Base-by-base conservation (phyloP, 2,797 vertebrate species). In the Borostomias antarcticus region DNA sequence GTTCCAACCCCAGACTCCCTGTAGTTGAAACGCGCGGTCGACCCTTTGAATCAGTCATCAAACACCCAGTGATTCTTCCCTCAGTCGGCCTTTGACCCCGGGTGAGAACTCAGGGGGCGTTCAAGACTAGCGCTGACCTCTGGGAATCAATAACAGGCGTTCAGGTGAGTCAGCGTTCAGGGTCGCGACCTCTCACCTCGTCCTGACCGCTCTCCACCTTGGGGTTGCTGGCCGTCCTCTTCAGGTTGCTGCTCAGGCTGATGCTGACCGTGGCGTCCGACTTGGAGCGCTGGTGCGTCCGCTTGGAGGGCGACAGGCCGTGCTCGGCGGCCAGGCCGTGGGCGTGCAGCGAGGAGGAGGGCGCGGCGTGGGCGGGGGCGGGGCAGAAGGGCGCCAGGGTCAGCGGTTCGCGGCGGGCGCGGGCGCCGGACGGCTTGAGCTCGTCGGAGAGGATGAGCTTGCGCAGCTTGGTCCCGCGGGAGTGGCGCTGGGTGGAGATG, bases 261-360 rank as follows among this genome's bases (percentile, higher is more conserved):
- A 98, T 91, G 87, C 94, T 94, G 63, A 89, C 94, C 0, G 97
- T 96, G 66, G 97, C 97, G 0, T 99, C 97, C 0, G 97, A 98
- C 76, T 99, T 99, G 74, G 97, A 99, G 73, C 97, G 92, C 88
- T 99, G 97, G 80, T 99, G 97, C 45, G 97, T 99, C 80, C 97
- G 89, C 83, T 97, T 96, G 75, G 96, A 95, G 0, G 97, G 96
- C 0, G 96, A 98, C 17, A 96, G 83, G 48, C 92, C 82, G 25
- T 80, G 89, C 7, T 98, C 96, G 0, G 81, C 78, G 0, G 84
- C 89, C 0, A 86, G 69, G 64, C 75, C 79, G 45, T 88, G 71
- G 62, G 66, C 53, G 0, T 82, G 89, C 0, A 89, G 82, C 57
- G 76, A 81, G 40, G 79, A 82, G 58, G 76, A 81, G 40, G 79